Base-by-base conservation (phyloP, 1,140 invertebrate genomes). In the Ooceraea biroi region DNA sequence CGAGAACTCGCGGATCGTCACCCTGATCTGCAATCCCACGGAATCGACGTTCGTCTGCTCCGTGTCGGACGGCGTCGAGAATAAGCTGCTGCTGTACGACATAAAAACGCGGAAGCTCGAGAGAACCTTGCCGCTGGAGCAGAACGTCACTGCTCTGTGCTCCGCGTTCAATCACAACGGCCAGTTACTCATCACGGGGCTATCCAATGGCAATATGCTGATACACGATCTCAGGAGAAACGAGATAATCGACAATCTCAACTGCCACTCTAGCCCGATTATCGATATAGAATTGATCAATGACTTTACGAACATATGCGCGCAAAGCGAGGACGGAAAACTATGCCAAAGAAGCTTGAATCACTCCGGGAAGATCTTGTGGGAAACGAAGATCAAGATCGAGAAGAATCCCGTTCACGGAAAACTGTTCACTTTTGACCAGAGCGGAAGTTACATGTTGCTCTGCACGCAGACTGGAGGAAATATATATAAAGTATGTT, bases 121-220 rank as follows among this genome's bases (percentile, higher is more conserved):
- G 85, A 95, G 96, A 88, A 94, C 90, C 19, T 74, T 94, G 46
- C 93, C 93, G 8, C 86, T 94, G 65, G 93, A 93, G 12, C 85
- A 91, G 17, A 93, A 92, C 77, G 82, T 93, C 3, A 95, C 94
- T 4, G 93, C 95, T 0, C 93, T 95, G 17, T 96, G 95, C 85
- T 96, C 95, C 52, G 93, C 95, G 0, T 96, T 96, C 88, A 97
- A 96, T 89, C 96, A 96, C 74, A 96, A 96, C 91, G 96, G 96
- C n/a, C 96, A 96, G 84, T 90, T 96, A 10, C 88, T 97, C 17
- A 94, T 96, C 11, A 95, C 95, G 41, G 96, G 96, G 22, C 93
- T 95, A 14, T 95, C 94, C 3, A 96, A 97, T 92, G 96, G 96
- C 5, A 94, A 94, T 69, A 94, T 96, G 50, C 91, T 95, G 46